Percentiles rank a stretch among this genome's conserved stretches.
These are phyloP conservation scores for Chymomyza procnemis DNA, from an alignment of 2,888 invertebrate species.

Conservation along the genomic window DNA sequence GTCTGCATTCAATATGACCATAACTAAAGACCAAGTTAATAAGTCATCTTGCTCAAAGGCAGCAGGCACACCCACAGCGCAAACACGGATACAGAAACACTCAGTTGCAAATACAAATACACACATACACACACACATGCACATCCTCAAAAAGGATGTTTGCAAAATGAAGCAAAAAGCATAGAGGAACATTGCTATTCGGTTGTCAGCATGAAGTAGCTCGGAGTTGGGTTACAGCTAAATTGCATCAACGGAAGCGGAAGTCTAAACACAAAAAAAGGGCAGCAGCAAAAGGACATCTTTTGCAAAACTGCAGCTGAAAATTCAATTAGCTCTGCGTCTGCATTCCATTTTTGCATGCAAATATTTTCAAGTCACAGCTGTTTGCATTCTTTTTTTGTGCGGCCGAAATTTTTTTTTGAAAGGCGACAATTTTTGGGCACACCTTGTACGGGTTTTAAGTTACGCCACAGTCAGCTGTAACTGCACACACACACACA, in stretches of 20 bases:
- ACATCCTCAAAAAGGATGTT: constrained; percentile 34
- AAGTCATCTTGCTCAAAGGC: background rate
- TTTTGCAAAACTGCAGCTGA: constrained; percentile 38
- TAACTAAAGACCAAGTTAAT: background rate
- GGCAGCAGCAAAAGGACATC: background rate
- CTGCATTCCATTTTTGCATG: constrained; percentile 30
- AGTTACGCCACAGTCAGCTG: constrained; percentile 7
- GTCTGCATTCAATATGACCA: background rate
- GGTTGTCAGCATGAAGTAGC: constrained; percentile 5
- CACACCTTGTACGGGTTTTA: background rate
- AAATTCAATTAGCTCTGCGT: constrained; percentile 29
- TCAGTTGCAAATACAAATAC: background rate
- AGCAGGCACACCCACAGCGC: background rate
- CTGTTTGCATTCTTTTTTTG: constrained; percentile 37
- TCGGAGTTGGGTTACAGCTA: constrained; percentile 45
- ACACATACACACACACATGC: background rate
- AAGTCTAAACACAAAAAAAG: constrained; percentile 40
- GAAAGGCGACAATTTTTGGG: constrained; percentile 1
- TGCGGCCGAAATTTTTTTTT: background rate
- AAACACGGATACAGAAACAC: background rate
- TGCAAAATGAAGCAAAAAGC: constrained; percentile 21
- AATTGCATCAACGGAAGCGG: constrained; percentile 49
- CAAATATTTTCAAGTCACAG: constrained; percentile 25
- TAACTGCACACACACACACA: constrained; percentile 6
- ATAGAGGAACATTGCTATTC: background rate